These are phyloP conservation scores for Hemaris fuciformis DNA, from an alignment of 2,888 invertebrate genomes.

Conservation along the genomic window DNA sequence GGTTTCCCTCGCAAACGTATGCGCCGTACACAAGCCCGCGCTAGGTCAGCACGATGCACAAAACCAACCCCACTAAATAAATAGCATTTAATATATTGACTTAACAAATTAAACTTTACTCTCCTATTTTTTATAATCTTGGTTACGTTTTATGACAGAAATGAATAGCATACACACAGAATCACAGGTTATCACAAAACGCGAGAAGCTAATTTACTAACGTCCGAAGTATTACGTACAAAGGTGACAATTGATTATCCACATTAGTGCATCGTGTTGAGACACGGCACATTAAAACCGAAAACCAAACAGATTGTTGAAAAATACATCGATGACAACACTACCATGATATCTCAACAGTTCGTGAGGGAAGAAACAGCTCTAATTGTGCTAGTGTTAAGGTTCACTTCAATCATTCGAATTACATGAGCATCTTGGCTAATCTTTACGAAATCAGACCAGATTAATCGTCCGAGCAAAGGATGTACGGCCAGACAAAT, in stretches of 20 bases:
- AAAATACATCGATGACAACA: slow-evolving; percentile 68
- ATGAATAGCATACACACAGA: slow-evolving; percentile 5
- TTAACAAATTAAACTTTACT: no score
- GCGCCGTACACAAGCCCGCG: no score
- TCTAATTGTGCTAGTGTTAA: slow-evolving; percentile 12
- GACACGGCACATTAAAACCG: slow-evolving; percentile 67
- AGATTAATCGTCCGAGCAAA: slow-evolving; percentile 67
- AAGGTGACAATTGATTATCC: slow-evolving; percentile 61
- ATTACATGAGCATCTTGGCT: slow-evolving; percentile 21
- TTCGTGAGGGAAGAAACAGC: slow-evolving; percentile 16
- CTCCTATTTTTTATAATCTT: no score
- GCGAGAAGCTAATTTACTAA: slow-evolving; percentile 1
- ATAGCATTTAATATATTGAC: no score
- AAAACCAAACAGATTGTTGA: slow-evolving; percentile 62
- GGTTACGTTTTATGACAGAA: not conserved
- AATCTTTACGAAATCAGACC: slow-evolving; percentile 57
- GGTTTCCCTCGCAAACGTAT: no score
- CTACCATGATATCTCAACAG: slow-evolving; percentile 22
- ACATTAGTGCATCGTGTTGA: slow-evolving; percentile 70
- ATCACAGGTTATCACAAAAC: not conserved
- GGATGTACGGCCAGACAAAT: slow-evolving; percentile 70
- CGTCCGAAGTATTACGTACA: slow-evolving; percentile 8
- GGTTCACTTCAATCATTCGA: not conserved
- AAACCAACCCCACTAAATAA: no score
- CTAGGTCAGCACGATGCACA: no score